Evolutionary conservation across 2,113 vertebrate species (phyloP).

Genomic region (Macheiramphus alcinus): DNA sequence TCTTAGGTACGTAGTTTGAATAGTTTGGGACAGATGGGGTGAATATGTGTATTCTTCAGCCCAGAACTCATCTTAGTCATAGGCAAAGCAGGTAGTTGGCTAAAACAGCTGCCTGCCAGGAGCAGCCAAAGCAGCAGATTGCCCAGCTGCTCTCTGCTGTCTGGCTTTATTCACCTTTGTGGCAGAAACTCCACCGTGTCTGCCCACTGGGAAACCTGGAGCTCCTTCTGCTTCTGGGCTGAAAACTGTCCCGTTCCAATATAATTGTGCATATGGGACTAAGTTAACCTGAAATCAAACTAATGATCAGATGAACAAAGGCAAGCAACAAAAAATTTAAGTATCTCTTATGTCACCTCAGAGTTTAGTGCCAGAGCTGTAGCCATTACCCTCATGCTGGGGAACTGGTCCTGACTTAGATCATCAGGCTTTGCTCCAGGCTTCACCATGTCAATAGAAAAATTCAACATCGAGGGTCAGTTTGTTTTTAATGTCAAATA

Average conservation of each 20-base stretch:
- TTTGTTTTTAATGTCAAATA: background rate
- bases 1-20: background rate
- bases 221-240: background rate
- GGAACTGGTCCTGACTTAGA: background rate
- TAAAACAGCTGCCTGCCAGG: background rate
- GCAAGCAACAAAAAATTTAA: background rate
- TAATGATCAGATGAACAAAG: background rate
- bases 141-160: background rate
- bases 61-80: background rate
- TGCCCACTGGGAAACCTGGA: background rate
- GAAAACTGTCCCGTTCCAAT: background rate
- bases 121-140: background rate
- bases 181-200: background rate
- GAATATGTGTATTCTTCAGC: background rate
- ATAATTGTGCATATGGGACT: background rate
- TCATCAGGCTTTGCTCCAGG: background rate
- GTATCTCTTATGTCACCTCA: background rate
- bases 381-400: background rate
- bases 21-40: background rate
- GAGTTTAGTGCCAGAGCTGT: background rate
- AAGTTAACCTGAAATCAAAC: background rate
- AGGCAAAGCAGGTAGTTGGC: background rate
- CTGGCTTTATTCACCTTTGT: background rate
- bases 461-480: background rate
- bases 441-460: background rate